A percentile compares a stretch with the other conserved stretches of the same genome.
These are phyloP conservation scores for Drosophila anceps DNA, from an alignment of 2,888 invertebrate genomes.

Conservation along the genomic window DNA sequence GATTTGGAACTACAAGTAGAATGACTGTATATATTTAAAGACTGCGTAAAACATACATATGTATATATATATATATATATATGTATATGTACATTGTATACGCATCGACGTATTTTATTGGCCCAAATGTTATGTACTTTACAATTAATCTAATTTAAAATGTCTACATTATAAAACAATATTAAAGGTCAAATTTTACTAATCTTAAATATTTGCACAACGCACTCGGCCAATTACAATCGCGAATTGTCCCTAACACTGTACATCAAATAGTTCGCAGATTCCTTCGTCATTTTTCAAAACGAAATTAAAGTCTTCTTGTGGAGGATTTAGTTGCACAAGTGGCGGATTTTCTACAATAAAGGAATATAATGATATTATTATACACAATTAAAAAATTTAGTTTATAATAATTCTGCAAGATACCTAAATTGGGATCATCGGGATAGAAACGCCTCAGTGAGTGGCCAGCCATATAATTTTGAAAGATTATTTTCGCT, in stretches of 20 bases:
- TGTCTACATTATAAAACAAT: slow-evolving; percentile 64
- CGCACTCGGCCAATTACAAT: slow-evolving; percentile 71
- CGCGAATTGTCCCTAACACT: slow-evolving; percentile 61
- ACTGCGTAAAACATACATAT: not conserved
- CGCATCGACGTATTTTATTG: slow-evolving; percentile 53
- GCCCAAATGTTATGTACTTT: slow-evolving; percentile 63
- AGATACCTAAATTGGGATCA: slow-evolving; percentile 81
- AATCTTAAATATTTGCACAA: slow-evolving; percentile 81
- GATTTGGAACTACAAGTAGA: not conserved
- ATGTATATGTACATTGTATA: slow-evolving; percentile 34
- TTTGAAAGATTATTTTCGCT: slow-evolving; percentile 83
- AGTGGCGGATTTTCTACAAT: slow-evolving; percentile 82
- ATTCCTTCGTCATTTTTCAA: slow-evolving; percentile 83
- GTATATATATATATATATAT: not conserved
- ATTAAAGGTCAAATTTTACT: slow-evolving; percentile 74
- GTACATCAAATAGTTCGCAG: slow-evolving; percentile 84
- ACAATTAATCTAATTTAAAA: slow-evolving; percentile 72
- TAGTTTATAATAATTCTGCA: not conserved
- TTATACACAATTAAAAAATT: not conserved
- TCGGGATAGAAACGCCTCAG: slow-evolving; percentile 82
- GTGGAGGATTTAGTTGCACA: slow-evolving; percentile 83
- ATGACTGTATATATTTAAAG: not conserved
- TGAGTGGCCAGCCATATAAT: slow-evolving; percentile 78
- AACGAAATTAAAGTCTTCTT: slow-evolving; percentile 82
- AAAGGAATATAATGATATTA: not conserved